A percentile compares a stretch with the other conserved stretches of the same genome.
These are phyloP conservation scores for Neoniphon sammara DNA, from an alignment of 2,797 vertebrate genomes.

Conservation along the genomic window DNA sequence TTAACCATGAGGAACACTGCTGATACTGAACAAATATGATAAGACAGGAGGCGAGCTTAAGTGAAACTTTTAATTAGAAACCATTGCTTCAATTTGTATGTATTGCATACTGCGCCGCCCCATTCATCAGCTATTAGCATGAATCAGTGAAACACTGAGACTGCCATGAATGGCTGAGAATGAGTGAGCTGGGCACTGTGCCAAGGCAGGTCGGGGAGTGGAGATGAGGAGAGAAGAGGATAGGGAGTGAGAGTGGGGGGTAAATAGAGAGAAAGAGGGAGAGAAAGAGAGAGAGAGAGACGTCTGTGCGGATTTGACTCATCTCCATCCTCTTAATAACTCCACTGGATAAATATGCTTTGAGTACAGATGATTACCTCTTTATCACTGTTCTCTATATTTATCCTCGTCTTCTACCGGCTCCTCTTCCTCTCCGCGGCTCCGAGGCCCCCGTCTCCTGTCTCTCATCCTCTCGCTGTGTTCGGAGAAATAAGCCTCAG, in stretches of 20 bases:
- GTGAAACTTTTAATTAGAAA: conserved; percentile 71
- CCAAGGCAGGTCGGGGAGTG: conserved; percentile 57
- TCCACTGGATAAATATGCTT: conserved; percentile 73
- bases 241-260: conserved; percentile 36
- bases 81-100: conserved; percentile 62
- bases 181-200: conserved; percentile 54
- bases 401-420: conserved; percentile 51
- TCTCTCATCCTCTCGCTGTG: conserved; percentile 52
- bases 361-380: conserved; percentile 77
- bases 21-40: conserved; percentile 39
- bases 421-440: conserved; percentile 56
- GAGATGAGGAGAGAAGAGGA: conserved; percentile 59
- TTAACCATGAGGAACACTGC: not conserved
- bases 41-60: conserved; percentile 24
- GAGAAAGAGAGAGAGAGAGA: conserved; percentile 20
- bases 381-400: conserved; percentile 75
- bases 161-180: conserved; percentile 58
- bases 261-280: conserved; percentile 12
- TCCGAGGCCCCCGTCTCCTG: conserved; percentile 34
- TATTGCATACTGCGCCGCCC: conserved; percentile 30
- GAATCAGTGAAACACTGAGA: conserved; percentile 74
- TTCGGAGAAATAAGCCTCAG: conserved; percentile 68
- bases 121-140: conserved; percentile 75
- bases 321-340: conserved; percentile 75
- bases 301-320: conserved; percentile 64